These are phyloP conservation scores for Tauraco erythrolophus DNA, from an alignment of 2,113 vertebrate species.

Conservation along the genomic window DNA sequence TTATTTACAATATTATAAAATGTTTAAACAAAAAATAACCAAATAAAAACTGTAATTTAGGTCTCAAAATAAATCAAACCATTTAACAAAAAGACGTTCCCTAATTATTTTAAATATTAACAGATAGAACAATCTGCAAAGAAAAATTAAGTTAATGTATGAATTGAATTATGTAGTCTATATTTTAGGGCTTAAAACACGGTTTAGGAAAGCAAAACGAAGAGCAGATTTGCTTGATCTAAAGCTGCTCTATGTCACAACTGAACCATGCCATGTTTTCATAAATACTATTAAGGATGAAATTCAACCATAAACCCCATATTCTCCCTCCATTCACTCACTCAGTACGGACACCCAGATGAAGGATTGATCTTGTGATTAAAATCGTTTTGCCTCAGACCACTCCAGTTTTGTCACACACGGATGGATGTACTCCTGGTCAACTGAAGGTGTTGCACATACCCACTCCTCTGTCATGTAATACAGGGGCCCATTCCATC, in stretches of 20 bases:
- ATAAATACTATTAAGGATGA: neutral
- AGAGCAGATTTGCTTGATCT: neutral
- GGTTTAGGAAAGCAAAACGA: neutral
- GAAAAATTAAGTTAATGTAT: neutral
- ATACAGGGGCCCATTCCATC: neutral
- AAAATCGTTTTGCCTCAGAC: neutral
- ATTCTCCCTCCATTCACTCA: neutral
- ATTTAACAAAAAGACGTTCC: neutral
- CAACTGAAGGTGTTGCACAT: neutral
- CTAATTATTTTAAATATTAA: neutral
- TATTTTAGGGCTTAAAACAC: neutral
- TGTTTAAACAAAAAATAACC: neutral
- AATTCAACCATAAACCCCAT: neutral
- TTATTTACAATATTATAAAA: neutral
- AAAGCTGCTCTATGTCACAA: neutral
- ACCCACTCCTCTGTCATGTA: neutral
- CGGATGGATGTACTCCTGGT: neutral
- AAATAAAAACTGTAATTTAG: neutral
- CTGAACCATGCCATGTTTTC: neutral
- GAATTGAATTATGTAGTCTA: neutral
- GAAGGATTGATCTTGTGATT: neutral
- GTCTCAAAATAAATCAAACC: neutral
- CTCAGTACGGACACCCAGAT: neutral
- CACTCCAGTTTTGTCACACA: neutral
- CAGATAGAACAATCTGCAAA: neutral